Percentiles rank a stretch among this genome's conserved stretches.
Conservation (phyloP, 1,140 invertebrate species). For the Hormaphis cornu region DNA sequence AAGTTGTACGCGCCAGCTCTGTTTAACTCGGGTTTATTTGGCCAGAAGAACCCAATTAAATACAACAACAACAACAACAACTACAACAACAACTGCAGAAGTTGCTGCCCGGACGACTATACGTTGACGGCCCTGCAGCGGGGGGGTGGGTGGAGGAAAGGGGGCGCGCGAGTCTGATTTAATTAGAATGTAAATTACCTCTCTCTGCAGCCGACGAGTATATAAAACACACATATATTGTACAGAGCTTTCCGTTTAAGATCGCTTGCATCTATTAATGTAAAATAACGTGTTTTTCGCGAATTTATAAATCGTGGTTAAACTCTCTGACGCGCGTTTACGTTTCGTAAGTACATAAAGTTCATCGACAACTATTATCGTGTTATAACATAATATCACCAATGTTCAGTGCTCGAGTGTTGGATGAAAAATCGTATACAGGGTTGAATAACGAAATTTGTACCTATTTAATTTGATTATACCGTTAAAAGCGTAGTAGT, state of each 20-base stretch:
- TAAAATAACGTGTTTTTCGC: neutral
- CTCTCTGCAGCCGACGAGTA: neutral
- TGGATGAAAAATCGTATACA: too few relatives aligned
- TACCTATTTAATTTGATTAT: too few relatives aligned
- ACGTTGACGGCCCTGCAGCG: conserved; percentile 8
- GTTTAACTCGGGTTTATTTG: conserved; percentile 29
- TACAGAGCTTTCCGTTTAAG: neutral
- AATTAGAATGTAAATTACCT: conserved; percentile 32
- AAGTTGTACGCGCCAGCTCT: too few relatives aligned
- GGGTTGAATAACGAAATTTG: too few relatives aligned
- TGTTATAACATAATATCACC: too few relatives aligned
- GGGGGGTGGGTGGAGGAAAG: neutral
- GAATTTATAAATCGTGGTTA: neutral
- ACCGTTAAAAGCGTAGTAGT: too few relatives aligned
- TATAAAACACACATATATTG: too few relatives aligned
- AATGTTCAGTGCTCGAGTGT: too few relatives aligned
- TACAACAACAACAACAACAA: too few relatives aligned
- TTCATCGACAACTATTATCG: too few relatives aligned
- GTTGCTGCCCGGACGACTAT: conserved; percentile 28
- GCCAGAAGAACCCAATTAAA: conserved; percentile 31
- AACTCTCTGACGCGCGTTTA: too few relatives aligned
- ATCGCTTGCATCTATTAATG: neutral
- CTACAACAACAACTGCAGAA: conserved; percentile 31
- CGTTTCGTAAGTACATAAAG: too few relatives aligned
- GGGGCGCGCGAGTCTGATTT: neutral